phyloP scores from a whole-genome alignment of 2,888 invertebrate genomes.

The Troides helena region DNA sequence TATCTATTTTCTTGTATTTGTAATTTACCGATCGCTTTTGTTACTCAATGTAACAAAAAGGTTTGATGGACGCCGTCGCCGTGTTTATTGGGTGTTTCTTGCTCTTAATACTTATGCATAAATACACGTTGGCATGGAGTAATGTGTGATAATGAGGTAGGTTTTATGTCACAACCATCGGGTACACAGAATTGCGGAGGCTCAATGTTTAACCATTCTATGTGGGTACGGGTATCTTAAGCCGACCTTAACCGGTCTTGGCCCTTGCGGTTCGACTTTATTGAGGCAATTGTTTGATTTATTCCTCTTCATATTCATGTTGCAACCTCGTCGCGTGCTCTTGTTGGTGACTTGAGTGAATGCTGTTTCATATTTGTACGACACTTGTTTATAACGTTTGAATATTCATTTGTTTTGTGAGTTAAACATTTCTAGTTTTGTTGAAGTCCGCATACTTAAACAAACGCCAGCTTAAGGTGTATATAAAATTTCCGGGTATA shows the following conservation, averaged over 20 bases:
- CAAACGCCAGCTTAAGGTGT: background rate
- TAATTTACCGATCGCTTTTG: background rate
- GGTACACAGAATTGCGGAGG: conserved; percentile 29
- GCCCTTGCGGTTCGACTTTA: conserved; percentile 35
- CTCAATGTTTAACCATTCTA: conserved; percentile 33
- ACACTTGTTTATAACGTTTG: conserved; percentile 20
- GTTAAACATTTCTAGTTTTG: conserved; percentile 9
- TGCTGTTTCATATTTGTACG: conserved; percentile 29
- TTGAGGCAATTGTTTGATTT: conserved; percentile 39
- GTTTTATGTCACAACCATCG: conserved; percentile 27
- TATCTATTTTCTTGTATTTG: background rate
- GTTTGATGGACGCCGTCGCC: background rate
- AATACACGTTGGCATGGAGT: conserved; percentile 7
- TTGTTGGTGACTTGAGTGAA: conserved; percentile 25
- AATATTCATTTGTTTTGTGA: conserved; percentile 27
- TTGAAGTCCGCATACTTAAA: background rate
- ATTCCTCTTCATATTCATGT: conserved; percentile 33
- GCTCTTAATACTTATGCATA: background rate
- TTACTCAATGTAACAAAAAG: background rate
- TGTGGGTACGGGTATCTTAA: conserved; percentile 24
- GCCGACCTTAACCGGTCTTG: conserved; percentile 36
- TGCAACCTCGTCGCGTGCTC: conserved; percentile 28
- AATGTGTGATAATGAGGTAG: conserved; percentile 23
- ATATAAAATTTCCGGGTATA: background rate
- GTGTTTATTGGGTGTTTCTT: background rate